Evolutionary conservation across 2,113 vertebrate genomes (phyloP).

Genomic region (Calonectris borealis): DNA sequence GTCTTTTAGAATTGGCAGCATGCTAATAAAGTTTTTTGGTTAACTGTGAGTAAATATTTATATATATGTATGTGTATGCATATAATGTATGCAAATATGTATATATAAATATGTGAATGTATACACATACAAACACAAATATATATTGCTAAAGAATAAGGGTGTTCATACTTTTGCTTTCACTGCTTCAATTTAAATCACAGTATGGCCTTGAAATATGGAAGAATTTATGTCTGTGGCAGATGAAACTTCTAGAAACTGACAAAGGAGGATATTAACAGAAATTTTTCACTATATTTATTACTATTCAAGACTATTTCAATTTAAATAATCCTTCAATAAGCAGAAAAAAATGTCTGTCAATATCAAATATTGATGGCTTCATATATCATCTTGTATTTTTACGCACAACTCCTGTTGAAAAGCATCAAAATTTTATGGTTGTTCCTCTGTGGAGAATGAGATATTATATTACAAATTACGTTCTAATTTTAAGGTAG

Average conservation of each 20-base stretch:
- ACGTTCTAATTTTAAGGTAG: not conserved
- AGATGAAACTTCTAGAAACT: not conserved
- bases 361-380: not conserved
- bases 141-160: not conserved
- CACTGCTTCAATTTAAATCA: not conserved
- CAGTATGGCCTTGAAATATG: not conserved
- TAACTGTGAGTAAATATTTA: not conserved
- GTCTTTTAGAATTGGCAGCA: not conserved
- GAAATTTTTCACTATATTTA: not conserved
- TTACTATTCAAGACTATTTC: not conserved
- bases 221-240: not conserved
- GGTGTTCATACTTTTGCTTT: not conserved
- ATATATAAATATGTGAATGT: not conserved
- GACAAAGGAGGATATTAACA: not conserved
- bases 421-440: not conserved
- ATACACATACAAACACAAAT: not conserved
- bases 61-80: not conserved
- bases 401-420: not conserved
- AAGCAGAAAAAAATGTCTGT: not conserved
- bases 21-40: not conserved
- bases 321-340: not conserved
- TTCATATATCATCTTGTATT: not conserved
- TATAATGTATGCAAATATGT: not conserved
- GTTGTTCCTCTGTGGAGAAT: not conserved
- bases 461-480: not conserved